A percentile compares a stretch with the other conserved stretches of the same genome.
Evolutionary conservation across 2,888 invertebrate genomes (phyloP).

Genomic region (Spodoptera exigua): DNA sequence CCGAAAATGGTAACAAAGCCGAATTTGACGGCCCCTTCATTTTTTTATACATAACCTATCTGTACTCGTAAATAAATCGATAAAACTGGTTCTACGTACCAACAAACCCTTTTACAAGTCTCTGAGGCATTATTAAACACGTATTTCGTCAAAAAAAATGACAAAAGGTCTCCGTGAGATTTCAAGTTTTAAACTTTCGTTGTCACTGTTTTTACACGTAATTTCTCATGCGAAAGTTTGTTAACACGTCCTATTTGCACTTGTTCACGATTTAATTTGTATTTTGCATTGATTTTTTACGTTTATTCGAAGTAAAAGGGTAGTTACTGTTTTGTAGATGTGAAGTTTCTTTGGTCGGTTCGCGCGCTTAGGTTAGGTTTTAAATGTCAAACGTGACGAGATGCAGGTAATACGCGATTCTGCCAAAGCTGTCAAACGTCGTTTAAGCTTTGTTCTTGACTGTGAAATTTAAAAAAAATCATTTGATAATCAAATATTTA

Average conservation of each 20-base stretch:
- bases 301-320: slow-evolving; percentile 20
- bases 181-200: slow-evolving; percentile 37
- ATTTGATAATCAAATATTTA: no score
- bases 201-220: slow-evolving; percentile 45
- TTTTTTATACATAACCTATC: slow-evolving; percentile 66
- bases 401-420: slow-evolving; percentile 34
- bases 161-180: slow-evolving; percentile 40
- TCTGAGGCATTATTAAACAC: slow-evolving; percentile 58
- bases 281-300: slow-evolving; percentile 15
- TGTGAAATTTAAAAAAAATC: background rate
- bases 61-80: slow-evolving; percentile 68
- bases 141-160: slow-evolving; percentile 56
- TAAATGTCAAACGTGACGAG: slow-evolving; percentile 57
- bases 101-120: slow-evolving; percentile 61
- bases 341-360: slow-evolving; percentile 44
- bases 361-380: slow-evolving; percentile 59
- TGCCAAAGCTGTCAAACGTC: slow-evolving; percentile 25
- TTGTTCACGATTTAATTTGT: slow-evolving; percentile 16
- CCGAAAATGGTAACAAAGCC: slow-evolving; percentile 40
- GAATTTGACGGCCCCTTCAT: slow-evolving; percentile 33
- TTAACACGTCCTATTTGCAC: slow-evolving; percentile 35
- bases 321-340: slow-evolving; percentile 30
- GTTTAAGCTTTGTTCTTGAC: background rate
- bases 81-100: slow-evolving; percentile 74
- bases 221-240: slow-evolving; percentile 61